phyloP scores from a whole-genome alignment of 2,888 invertebrate genomes.

The Lycia hirtaria region DNA sequence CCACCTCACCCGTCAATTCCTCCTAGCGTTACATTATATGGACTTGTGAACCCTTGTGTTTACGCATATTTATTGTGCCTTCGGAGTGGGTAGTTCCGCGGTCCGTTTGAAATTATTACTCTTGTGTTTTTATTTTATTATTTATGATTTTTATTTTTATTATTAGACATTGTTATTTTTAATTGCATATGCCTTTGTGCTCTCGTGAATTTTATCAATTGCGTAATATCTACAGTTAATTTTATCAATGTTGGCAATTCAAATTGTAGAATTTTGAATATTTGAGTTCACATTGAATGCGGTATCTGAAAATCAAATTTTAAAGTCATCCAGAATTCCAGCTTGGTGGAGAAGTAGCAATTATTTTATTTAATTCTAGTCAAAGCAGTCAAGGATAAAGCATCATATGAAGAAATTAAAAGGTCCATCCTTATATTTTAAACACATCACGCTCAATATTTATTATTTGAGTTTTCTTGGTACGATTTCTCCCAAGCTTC shows the following conservation, averaged over 20 bases:
- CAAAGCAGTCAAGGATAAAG: not conserved
- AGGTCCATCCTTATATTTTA: not conserved
- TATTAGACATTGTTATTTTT: not conserved
- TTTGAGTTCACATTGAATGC: not conserved
- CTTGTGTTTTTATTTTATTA: not conserved
- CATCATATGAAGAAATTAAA: not conserved
- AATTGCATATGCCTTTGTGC: not conserved
- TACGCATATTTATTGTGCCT: slow-evolving; percentile 10
- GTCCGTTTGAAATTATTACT: not conserved
- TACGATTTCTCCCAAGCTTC: no score
- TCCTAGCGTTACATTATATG: not conserved
- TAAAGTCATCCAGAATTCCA: no score
- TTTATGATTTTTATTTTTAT: not conserved
- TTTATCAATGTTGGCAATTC: not conserved
- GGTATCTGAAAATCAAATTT: no score
- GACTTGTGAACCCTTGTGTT: not conserved
- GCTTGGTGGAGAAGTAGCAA: no score
- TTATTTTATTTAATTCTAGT: no score
- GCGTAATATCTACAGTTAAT: not conserved
- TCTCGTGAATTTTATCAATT: not conserved
- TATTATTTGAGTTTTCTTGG: no score
- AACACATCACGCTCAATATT: not conserved
- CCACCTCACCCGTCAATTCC: not conserved
- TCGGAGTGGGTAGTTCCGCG: not conserved
- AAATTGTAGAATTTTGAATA: not conserved